phyloP scores from a whole-genome alignment of 2,113 vertebrate species.

The Catharus fuscescens region DNA sequence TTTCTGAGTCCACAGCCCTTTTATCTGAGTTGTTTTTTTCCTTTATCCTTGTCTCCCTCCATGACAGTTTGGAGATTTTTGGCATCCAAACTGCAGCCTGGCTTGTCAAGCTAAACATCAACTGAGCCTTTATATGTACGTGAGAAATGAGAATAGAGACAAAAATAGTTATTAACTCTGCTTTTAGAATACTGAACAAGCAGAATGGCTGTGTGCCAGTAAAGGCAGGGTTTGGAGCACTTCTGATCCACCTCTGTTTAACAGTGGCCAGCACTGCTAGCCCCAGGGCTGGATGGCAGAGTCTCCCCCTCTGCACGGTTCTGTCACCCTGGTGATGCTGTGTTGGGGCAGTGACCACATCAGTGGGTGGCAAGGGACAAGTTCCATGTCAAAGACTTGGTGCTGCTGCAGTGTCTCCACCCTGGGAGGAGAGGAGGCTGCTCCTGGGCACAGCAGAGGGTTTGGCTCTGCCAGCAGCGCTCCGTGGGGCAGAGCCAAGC shows the following conservation, averaged over 20 bases:
- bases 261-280: background rate
- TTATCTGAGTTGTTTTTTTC: conserved; percentile 52
- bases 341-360: fast-evolving
- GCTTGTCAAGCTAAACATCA: conserved; percentile 54
- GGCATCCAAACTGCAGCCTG: conserved; percentile 55
- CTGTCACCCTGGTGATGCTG: fast-evolving
- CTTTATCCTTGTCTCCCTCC: conserved; percentile 50
- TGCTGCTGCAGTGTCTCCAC: background rate
- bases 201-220: background rate
- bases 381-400: fast-evolving
- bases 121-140: conserved; percentile 32
- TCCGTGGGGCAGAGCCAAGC: background rate
- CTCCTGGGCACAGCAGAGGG: background rate
- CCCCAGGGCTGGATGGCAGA: fast-evolving
- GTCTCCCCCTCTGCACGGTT: background rate
- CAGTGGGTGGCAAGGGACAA: background rate
- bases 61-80: conserved; percentile 61
- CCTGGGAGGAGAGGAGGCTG: background rate
- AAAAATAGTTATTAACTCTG: conserved; percentile 58
- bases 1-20: conserved; percentile 44
- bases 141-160: conserved; percentile 48
- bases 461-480: background rate
- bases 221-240: background rate
- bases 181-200: conserved; percentile 26
- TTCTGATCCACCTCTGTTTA: background rate